Base-by-base conservation (phyloP, 2,797 vertebrate species). In the Vireo griseus region DNA sequence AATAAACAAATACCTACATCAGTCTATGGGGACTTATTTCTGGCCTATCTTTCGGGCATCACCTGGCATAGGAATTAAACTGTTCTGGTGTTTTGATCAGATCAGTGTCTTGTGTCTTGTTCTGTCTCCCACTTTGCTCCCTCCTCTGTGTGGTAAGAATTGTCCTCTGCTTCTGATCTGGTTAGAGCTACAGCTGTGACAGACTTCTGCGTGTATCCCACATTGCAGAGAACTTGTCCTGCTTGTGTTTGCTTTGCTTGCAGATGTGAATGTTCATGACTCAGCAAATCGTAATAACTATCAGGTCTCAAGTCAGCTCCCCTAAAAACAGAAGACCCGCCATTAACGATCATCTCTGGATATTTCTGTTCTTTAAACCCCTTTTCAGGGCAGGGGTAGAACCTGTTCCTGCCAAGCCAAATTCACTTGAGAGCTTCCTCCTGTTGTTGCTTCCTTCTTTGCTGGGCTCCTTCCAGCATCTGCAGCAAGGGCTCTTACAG, bases 291-390 rank as follows among this genome's bases (percentile, higher is more conserved):
- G 25, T 50, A 74, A 25, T 71, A 76, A 26, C 63, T 59, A 2
- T 51, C 26, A 40, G 25, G 47, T 88, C 68, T 91, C 42, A 57
- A 52, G 61, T 90, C 52, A 86, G 45, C 52, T 91, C n/a, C 48
- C 52, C 69, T 88, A 33, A 62, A 88, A 83, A 39, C 33, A 80
- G 63, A 76, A 29, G 83, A 90, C 52, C 40, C 88, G 55, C 77
- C 37, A 21, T 80, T 79, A 89, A 48, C 0, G 1, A 67, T 92
- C 51, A 74, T 85, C 72, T 79, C n/a, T 66, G 72, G 25, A n/a
- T 95, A 86, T 85, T 91, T 90, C 67, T 88, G 61, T 80, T 15
- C n/a, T 94, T 67, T 42, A 86, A 81, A 55, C n/a, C 50, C 21
- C 50, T 84, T 86, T 82, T 88, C 63, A 42, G 67, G 33, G 47